A percentile compares a stretch with the other conserved stretches of the same genome.
Evolutionary conservation across 2,113 vertebrate genomes (phyloP).

Genomic region (Actinemys pallida): DNA sequence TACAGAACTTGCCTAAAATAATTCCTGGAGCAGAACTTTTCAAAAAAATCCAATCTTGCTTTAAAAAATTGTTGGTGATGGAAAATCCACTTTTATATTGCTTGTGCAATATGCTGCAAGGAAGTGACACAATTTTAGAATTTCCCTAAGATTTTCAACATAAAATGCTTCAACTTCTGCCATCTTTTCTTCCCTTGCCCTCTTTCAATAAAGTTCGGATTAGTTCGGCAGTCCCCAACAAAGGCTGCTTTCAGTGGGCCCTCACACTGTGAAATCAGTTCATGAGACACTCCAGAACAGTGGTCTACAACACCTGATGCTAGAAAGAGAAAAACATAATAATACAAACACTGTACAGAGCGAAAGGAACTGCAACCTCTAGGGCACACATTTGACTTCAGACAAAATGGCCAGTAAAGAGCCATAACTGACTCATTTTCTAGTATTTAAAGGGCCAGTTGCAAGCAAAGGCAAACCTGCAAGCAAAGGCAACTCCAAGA

Average conservation of each 20-base stretch:
- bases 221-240: background rate
- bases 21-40: background rate
- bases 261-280: background rate
- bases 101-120: background rate
- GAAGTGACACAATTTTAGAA: background rate
- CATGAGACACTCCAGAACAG: background rate
- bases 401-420: background rate
- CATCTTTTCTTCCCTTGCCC: background rate
- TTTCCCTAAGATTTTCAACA: background rate
- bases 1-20: background rate
- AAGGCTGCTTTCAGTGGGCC: background rate
- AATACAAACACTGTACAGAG: background rate
- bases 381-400: background rate
- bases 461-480: conserved; percentile 47
- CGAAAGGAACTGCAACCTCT: background rate
- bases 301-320: background rate
- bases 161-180: background rate
- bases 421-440: rapidly evolving
- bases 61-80: background rate
- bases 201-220: background rate
- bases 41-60: background rate
- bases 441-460: conserved; percentile 30
- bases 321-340: background rate
- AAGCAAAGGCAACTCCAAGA: background rate
- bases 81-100: background rate